Conservation (phyloP, 2,888 invertebrate genomes). For the Gymnoscelis rufifasciata region DNA sequence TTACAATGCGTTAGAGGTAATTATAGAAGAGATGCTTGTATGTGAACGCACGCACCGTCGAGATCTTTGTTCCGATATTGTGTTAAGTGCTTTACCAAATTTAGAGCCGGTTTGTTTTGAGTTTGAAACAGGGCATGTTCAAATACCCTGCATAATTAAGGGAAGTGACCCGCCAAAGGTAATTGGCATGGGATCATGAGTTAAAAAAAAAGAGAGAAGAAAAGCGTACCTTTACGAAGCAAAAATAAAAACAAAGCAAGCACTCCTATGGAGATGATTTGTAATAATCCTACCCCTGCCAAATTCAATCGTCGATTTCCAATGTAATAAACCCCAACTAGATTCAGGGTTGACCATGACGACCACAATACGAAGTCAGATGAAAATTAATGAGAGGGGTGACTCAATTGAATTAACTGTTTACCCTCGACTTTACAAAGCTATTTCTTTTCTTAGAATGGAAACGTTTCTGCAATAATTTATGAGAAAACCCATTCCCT, state of each 20-base stretch:
- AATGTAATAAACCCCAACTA: conserved; percentile 39
- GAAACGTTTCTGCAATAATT: conserved; percentile 14
- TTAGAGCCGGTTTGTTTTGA: conserved; percentile 21
- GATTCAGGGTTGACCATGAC: conserved; percentile 43
- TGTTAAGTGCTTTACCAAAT: conserved; percentile 32
- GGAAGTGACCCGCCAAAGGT: not conserved
- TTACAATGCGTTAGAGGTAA: conserved; percentile 67
- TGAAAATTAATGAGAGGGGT: conserved; percentile 53
- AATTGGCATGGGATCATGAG: not conserved
- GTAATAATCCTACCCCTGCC: conserved; percentile 24
- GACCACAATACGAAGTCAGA: conserved; percentile 39
- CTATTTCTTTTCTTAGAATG: conserved; percentile 12
- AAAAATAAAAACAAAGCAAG: too few relatives aligned
- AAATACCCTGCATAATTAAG: not conserved
- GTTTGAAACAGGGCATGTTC: not conserved
- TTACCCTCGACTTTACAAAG: conserved; percentile 15
- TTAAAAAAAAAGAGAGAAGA: too few relatives aligned
- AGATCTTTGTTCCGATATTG: conserved; percentile 38
- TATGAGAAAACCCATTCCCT: conserved; percentile 12
- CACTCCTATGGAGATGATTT: too few relatives aligned
- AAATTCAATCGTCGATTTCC: conserved; percentile 29
- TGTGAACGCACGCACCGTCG: conserved; percentile 46
- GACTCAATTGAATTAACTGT: conserved; percentile 51
- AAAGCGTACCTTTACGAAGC: too few relatives aligned
- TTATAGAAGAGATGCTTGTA: conserved; percentile 50